These are phyloP conservation scores for Tachyglossus aculeatus DNA, from an alignment of 2,797 vertebrate species.

Conservation along the genomic window DNA sequence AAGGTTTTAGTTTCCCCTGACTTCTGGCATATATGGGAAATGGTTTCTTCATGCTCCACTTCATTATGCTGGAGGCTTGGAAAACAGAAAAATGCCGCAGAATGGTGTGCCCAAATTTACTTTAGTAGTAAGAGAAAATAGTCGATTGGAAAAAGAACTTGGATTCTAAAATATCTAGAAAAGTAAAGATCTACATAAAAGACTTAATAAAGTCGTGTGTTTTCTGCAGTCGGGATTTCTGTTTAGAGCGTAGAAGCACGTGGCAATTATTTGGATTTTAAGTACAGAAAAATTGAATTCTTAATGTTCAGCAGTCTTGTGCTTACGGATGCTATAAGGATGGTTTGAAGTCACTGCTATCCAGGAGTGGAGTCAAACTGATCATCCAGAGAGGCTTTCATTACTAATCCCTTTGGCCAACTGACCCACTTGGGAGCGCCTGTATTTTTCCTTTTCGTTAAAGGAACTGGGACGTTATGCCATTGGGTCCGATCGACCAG, in stretches of 20 bases:
- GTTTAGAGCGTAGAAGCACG: neutral
- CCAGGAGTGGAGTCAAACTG: accelerated
- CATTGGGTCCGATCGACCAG: neutral
- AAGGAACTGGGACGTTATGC: neutral
- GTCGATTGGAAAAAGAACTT: neutral
- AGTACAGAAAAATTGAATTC: neutral
- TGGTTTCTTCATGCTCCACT: neutral
- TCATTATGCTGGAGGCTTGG: neutral
- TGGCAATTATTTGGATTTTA: neutral
- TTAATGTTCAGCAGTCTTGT: neutral
- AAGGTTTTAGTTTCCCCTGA: neutral
- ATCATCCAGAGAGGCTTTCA: neutral
- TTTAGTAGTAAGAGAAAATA: neutral
- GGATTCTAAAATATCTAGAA: neutral
- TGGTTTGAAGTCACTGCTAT: neutral
- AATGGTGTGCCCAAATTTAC: neutral
- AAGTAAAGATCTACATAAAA: neutral
- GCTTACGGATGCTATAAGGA: neutral
- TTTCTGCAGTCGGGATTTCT: no score
- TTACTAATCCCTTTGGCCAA: neutral
- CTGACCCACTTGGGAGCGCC: neutral
- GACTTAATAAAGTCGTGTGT: no score
- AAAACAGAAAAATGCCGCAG: neutral
- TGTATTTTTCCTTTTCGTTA: neutral
- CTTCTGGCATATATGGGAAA: accelerated